Conservation (phyloP, 2,113 vertebrate genomes). For the Phoenicopterus ruber region DNA sequence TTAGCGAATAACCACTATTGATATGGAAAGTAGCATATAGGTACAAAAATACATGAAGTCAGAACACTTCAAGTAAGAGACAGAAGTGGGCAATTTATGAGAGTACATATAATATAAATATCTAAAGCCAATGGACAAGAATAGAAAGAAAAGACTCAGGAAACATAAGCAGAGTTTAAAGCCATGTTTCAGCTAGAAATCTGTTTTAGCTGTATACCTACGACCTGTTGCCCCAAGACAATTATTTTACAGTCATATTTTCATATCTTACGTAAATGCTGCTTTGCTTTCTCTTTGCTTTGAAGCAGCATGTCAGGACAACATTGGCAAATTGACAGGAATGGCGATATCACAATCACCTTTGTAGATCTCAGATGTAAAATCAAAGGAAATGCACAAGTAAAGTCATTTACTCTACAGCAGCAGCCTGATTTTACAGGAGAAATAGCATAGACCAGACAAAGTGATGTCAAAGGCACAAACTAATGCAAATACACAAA, state of each 20-base stretch:
- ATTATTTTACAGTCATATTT: not conserved
- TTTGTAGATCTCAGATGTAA: not conserved
- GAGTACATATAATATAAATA: not conserved
- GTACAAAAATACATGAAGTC: not conserved
- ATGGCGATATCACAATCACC: not conserved
- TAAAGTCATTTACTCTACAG: not conserved
- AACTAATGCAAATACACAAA: not conserved
- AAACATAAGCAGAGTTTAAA: not conserved
- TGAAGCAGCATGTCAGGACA: not conserved
- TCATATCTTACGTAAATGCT: not conserved
- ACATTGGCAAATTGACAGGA: not conserved
- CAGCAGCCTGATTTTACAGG: not conserved
- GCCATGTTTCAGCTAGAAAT: not conserved
- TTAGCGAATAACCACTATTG: not conserved
- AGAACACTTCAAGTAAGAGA: not conserved
- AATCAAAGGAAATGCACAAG: not conserved
- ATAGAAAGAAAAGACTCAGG: not conserved
- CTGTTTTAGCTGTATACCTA: not conserved
- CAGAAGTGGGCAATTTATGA: not conserved
- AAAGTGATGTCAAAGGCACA: not conserved
- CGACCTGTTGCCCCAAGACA: accelerated
- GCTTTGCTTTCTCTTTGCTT: not conserved
- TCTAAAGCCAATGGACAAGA: not conserved
- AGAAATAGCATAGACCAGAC: not conserved
- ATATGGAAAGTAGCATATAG: not conserved